These are phyloP conservation scores for Trypoxylus dichotomus DNA, from an alignment of 1,140 invertebrate species.

Conservation along the genomic window DNA sequence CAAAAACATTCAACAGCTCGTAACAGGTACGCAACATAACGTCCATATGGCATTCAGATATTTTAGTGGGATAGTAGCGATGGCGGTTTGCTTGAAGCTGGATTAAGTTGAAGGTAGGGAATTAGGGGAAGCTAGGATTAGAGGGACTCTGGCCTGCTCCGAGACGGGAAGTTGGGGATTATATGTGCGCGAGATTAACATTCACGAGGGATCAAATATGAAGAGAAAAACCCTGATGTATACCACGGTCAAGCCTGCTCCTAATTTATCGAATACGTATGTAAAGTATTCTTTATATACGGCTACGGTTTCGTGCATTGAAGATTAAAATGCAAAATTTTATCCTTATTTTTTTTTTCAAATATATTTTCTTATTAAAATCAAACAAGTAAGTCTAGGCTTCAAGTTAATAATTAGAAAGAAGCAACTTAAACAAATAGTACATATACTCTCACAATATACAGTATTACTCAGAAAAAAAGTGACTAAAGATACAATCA, in stretches of 20 bases:
- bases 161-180: slow-evolving; percentile 51
- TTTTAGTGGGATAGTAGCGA: slow-evolving; percentile 42
- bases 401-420: no score
- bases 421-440: no score
- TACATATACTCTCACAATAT: no score
- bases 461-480: no score
- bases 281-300: neutral
- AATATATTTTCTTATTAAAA: no score
- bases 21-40: slow-evolving; percentile 40
- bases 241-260: slow-evolving; percentile 1
- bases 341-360: no score
- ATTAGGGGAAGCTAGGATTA: slow-evolving; percentile 59
- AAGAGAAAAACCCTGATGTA: slow-evolving; percentile 43
- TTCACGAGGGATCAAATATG: slow-evolving; percentile 49
- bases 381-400: no score
- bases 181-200: slow-evolving; percentile 49
- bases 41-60: slow-evolving; percentile 41
- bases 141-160: slow-evolving; percentile 48
- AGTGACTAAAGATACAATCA: no score
- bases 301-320: neutral
- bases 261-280: slow-evolving; percentile 11
- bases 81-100: slow-evolving; percentile 56
- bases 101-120: slow-evolving; percentile 58
- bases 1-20: slow-evolving; percentile 43
- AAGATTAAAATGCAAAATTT: neutral